These are phyloP conservation scores for Chrysaora quinquecirrha DNA, from an alignment of 30 jellyfish, hydroid and myxozoan genomes.

Conservation along the genomic window DNA sequence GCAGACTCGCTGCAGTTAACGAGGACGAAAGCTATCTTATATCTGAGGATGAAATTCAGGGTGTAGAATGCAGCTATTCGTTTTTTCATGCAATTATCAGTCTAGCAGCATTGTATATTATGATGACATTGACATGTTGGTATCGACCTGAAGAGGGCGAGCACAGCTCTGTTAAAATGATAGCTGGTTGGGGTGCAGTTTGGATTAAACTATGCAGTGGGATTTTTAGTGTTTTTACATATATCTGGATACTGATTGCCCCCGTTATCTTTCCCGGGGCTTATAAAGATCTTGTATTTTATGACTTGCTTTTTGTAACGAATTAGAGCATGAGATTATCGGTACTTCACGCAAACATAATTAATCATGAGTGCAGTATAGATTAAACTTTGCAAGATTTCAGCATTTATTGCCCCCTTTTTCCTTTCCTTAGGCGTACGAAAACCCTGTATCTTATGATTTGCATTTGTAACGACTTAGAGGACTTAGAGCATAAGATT, in stretches of 20 bases:
- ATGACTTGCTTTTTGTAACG: constrained; percentile 76
- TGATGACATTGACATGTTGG: constrained; percentile 98
- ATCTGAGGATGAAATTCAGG: constrained; percentile 80
- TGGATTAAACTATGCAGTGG: constrained; percentile 98
- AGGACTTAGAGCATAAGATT: background rate
- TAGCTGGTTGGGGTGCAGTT: constrained; percentile 98
- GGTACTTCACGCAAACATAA: no score
- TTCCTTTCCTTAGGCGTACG: no score
- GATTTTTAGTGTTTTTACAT: constrained; percentile 87
- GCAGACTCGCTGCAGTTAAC: background rate
- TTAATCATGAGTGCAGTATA: background rate
- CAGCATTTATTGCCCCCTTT: background rate
- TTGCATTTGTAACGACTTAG: no score
- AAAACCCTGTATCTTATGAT: background rate
- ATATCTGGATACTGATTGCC: constrained; percentile 95
- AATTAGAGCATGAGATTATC: background rate
- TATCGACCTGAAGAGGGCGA: constrained; percentile 97
- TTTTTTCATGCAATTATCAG: constrained; percentile 67
- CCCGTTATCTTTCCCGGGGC: constrained; percentile 93
- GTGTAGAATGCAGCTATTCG: constrained; percentile 92
- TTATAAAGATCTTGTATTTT: constrained; percentile 77
- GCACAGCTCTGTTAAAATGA: constrained; percentile 79
- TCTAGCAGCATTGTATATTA: constrained; percentile 71
- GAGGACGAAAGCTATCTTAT: no score
- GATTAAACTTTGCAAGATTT: background rate